Base-by-base conservation (phyloP, 2,888 invertebrate species). In the Ametastegia equiseti region DNA sequence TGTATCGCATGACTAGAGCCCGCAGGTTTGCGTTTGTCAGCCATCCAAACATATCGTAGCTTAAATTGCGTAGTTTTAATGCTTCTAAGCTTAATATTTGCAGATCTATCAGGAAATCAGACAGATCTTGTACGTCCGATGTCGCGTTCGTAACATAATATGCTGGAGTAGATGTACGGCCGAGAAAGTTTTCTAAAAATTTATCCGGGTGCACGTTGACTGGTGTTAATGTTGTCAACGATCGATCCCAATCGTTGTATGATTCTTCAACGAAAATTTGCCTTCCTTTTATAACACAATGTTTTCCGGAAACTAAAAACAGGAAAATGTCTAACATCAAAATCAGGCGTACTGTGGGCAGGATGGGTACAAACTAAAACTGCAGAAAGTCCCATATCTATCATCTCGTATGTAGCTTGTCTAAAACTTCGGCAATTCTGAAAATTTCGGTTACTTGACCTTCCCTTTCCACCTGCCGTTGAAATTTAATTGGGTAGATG, bases 1-100 rank as follows among this genome's bases (percentile, higher is more conserved):
- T 77, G 36, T 13, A 33, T 42, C 50, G 57, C 75, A 81, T 60
- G 15, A 77, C 77, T n/a, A 81, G 63, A 2, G 19, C 45, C n/a
- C 19, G 36, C 13, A 77, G 4, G 23, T 19, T 27, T 11, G 63
- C 33, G 4, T 0, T 39, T 27, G 33, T 30, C n/a, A 81, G 36
- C 63, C 77, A 81, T 57, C 3, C n/a, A 11, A 80, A 80, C 15
- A 60, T 42, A 19, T 60, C 33, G 9, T 33, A 50, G 50, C 33
- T 75, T 45, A 75, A 4, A 75, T 75, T 54, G 19, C 2, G 15
- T 27, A 54, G 36, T 19, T 11, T 33, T 36, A 3, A 11, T 19
- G 19, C 19, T 5, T 75, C 50, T 33, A 75, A 23, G 75, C 23
- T 75, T 13, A 75, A 75, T 47, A 47, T n/a, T 11, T n/a, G 13